Evolutionary conservation across 2,888 invertebrate genomes (phyloP), one percentile per base, ranked within the genome.

Genomic region (Halictus ligatus): DNA sequence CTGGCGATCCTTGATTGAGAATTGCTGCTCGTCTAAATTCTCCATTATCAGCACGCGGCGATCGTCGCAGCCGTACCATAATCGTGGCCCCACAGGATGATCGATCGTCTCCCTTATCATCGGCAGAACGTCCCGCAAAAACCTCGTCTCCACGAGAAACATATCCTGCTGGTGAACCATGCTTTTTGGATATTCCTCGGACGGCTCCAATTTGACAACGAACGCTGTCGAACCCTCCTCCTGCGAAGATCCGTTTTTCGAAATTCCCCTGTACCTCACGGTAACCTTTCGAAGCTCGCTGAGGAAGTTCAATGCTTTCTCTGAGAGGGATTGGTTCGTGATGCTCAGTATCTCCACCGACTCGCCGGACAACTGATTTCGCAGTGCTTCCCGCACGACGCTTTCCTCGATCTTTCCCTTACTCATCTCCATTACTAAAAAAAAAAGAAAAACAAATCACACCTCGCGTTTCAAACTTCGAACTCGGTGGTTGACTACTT

Each of bases 131-230:
- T 79, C 81, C 2, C 75, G 81, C 8, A 91, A 75, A 1, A 90
- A 78, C 8, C 75, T 76, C 7, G 85, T 15, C 54, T 93, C 93
- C 0, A 80, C 87, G 8, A 29, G 13, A 48, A 92, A 92, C 0
- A 92, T 29, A 15, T 90, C 73, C 64, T 92, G 90, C 21, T 86
- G 74, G 0, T 69, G 76, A 13, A 89, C 79, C 15, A 90, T 58
- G 8, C 84, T 69, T 43, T 78, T 64, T 3, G 40, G 10, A 1
- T 21, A 13, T n/a, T 83, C 60, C 13, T 21, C 50, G 67, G 1
- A 8, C 3, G 91, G 91, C 50, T 91, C 91, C 7, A 75, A 46
- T 69, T 93, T 93, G 3, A 90, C 75, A 40, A 92, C 76, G 40
- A 91, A 25, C 15, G 75, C 79, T 3, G 84, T 21, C 29, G 67